Base-by-base conservation (phyloP, 1,140 invertebrate species). In the Scylla paramamosain region DNA sequence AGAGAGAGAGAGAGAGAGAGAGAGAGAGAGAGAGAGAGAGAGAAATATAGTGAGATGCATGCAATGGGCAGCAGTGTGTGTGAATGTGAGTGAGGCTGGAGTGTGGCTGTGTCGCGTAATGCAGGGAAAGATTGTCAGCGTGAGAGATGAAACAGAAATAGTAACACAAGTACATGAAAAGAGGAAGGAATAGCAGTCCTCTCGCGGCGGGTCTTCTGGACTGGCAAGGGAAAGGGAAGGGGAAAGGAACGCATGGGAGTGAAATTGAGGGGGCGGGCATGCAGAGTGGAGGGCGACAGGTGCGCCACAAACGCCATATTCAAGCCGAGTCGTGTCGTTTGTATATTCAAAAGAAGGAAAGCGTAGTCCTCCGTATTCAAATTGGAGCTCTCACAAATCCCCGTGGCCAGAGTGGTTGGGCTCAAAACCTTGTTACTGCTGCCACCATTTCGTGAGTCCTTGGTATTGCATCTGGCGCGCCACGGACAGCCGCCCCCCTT, bases 1-100 rank as follows among this genome's bases (percentile, higher is more conserved):
- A 82, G 77, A 82, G 77, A 82, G 77, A 82, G 77, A 82, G 77
- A 82, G 77, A 82, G 77, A 82, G 77, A 82, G 77, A 59, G 16
- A 86, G 83, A 86, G 83, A 86, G 83, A 28, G n/a, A 16, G 83
- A 25, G 83, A 86, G 83, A 86, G n/a, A 86, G 16, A 86, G 14
- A 28, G n/a, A 28, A n/a, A 86, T 28, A 86, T 1, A 86, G n/a
- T 29, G 12, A 25, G 83, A 86, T 28, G n/a, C n/a, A 86, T 59
- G 52, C 10, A 12, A 59, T 59, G 52, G 10, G 52, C 10, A 39
- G 20, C 10, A 59, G 20, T 59, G 20, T 59, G 20, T 59, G 52
- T 20, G 20, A 59, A 59, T 12, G 10, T 59, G 52, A 59, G 52
- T 59, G 52, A 59, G 20, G 20, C 6, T 52, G 59, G 7, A 48